Base-by-base conservation (phyloP, 2,797 vertebrate species). In the Chelonia mydas region DNA sequence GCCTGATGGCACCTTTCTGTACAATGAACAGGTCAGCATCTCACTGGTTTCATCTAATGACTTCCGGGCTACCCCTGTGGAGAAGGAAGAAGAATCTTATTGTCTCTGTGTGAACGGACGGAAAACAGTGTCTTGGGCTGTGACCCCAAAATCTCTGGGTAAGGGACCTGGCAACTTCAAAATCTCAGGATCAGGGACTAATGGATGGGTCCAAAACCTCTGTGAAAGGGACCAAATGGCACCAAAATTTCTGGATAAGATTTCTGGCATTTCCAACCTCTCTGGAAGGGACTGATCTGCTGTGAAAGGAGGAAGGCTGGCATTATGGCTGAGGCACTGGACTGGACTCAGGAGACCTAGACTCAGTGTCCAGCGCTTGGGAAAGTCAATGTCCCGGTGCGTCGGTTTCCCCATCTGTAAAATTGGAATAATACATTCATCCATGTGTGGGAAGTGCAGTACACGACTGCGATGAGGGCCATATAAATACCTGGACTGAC, bases 91-190 rank as follows among this genome's bases (percentile, higher is more conserved):
- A 74, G 95, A 90, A 21, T 96, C 96, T 68, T 78, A 97, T 49
- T 98, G 98, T 72, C 15, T 98, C 86, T 98, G 97, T 5, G 23
- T 11, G 4, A 96, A 98, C 10, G 87, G 91, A 83, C 97, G 96
- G 65, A 94, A 96, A 59, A 98, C 98, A 0, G 3, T 97, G 37
- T 94, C 97, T 59, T 98, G 98, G 98, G 41, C 53, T 1, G 84
- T 98, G 79, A 97, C 93, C 4, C 98, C 98, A 5, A 98, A 94
- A 88, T 95, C 97, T 90, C 74, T 97, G 94, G 97, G 95, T 97
- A 96, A 96, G 95, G 90, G 21, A 21, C 13, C 0, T 1, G 54
- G 72, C 7, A 55, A 61, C 9, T 77, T 57, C 76, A 83, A 83
- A 82, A 54, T 47, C 19, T 5, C 15, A 61, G 31, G 53, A 55